Evolutionary conservation across 1,140 invertebrate genomes (phyloP).

Genomic region (Brachionus calyciflorus): DNA sequence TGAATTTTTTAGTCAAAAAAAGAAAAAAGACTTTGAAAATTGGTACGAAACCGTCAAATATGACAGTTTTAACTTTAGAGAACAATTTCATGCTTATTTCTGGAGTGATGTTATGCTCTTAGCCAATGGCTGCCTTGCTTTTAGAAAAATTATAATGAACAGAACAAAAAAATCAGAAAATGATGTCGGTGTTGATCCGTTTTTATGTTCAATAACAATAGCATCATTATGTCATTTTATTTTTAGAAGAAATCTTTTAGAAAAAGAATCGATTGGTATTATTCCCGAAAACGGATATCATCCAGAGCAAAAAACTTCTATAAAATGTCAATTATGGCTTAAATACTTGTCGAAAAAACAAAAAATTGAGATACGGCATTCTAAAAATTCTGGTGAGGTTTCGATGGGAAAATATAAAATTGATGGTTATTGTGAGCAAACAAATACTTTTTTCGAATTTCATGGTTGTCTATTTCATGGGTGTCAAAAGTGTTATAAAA

Average conservation of each 20-base stretch:
- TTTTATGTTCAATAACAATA: too few species aligned
- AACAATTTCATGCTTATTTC: background rate
- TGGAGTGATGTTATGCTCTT: too few species aligned
- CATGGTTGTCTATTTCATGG: conserved; percentile 51
- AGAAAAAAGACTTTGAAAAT: background rate
- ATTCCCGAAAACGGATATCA: conserved; percentile 36
- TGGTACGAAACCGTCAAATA: conserved; percentile 38
- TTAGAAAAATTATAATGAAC: too few species aligned
- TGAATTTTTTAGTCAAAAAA: background rate
- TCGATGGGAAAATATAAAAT: background rate
- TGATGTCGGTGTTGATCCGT: too few species aligned
- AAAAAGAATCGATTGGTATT: conserved; percentile 37
- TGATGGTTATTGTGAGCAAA: conserved; percentile 35
- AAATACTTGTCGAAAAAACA: conserved; percentile 22
- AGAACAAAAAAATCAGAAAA: too few species aligned
- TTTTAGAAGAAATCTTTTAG: background rate
- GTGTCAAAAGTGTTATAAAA: conserved; percentile 49
- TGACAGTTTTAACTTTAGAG: conserved; percentile 6
- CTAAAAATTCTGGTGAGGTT: background rate
- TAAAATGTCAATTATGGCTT: conserved; percentile 32
- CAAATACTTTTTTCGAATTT: conserved; percentile 48
- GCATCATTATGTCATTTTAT: conserved; percentile 20
- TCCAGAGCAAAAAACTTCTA: background rate
- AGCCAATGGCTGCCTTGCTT: too few species aligned
- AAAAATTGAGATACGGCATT: background rate